Percentiles rank a stretch among this genome's conserved stretches.
Conservation (phyloP, 2,888 invertebrate species). For the Hydrotaea cyrtoneurina region DNA sequence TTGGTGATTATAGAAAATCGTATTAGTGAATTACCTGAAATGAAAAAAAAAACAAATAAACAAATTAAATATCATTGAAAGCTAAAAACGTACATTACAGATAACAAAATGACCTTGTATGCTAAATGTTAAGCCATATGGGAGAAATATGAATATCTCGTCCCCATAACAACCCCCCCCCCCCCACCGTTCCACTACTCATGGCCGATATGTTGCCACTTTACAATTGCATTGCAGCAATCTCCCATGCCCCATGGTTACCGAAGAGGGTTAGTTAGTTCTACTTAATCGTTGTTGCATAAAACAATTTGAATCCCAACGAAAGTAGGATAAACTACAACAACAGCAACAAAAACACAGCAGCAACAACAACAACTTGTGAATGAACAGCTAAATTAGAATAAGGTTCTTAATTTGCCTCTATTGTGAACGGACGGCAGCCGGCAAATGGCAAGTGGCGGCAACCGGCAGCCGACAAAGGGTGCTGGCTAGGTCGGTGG, state of each 20-base stretch:
- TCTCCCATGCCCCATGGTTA: background rate
- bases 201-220: too few relatives aligned
- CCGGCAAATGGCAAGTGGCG: background rate
- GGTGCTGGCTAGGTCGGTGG: background rate
- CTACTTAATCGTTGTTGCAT: background rate
- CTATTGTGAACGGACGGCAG: conserved; percentile 18
- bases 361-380: background rate
- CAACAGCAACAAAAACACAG: background rate
- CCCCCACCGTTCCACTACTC: background rate
- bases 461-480: conserved; percentile 24
- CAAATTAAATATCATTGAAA: background rate
- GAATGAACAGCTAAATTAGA: conserved; percentile 32
- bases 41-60: conserved; percentile 19
- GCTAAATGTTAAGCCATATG: conserved; percentile 12
- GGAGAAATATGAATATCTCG: background rate
- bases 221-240: background rate
- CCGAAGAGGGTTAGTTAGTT: background rate
- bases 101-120: background rate
- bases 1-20: background rate
- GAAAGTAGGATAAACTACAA: conserved; percentile 16
- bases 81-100: background rate
- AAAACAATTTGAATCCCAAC: conserved; percentile 28
- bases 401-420: conserved; percentile 43
- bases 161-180: too few relatives aligned
- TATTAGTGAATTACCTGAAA: conserved; percentile 51